phyloP scores from a whole-genome alignment of 2,888 invertebrate genomes.

The Flexamia atlantica region DNA sequence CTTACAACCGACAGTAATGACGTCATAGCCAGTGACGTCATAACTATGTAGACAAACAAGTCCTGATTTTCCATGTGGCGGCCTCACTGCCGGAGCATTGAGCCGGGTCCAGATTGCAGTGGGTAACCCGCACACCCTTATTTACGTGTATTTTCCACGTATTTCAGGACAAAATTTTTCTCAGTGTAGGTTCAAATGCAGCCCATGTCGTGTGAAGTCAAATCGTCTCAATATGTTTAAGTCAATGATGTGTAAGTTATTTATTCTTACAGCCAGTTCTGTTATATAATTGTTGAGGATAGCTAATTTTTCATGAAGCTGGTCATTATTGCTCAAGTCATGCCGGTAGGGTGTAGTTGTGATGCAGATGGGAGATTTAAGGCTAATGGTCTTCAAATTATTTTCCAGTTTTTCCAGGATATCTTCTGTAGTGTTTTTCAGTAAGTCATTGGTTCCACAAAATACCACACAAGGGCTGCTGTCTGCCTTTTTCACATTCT shows the following conservation, averaged over 20 bases:
- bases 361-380: conserved; percentile 30
- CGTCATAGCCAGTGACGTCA: no score
- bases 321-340: conserved; percentile 12
- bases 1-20: no score
- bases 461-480: conserved; percentile 31
- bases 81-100: no score
- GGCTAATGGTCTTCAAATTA: conserved; percentile 35
- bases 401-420: conserved; percentile 40
- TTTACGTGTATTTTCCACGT: no score
- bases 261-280: conserved; percentile 28
- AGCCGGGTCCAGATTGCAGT: no score
- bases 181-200: conserved; percentile 32
- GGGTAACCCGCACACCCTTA: no score
- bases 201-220: conserved; percentile 26
- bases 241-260: conserved; percentile 24
- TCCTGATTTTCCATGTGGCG: no score
- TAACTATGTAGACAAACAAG: no score
- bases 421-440: conserved; percentile 41
- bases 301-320: conserved; percentile 25
- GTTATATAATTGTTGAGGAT: conserved; percentile 45
- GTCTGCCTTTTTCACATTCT: conserved; percentile 25
- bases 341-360: conserved; percentile 36
- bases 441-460: conserved; percentile 31
- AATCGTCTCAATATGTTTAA: conserved; percentile 4
- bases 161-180: no score